A percentile compares a stretch with the other conserved stretches of the same genome.
phyloP scores from a whole-genome alignment of 2,797 vertebrate species.

The Muscicapa comitata region DNA sequence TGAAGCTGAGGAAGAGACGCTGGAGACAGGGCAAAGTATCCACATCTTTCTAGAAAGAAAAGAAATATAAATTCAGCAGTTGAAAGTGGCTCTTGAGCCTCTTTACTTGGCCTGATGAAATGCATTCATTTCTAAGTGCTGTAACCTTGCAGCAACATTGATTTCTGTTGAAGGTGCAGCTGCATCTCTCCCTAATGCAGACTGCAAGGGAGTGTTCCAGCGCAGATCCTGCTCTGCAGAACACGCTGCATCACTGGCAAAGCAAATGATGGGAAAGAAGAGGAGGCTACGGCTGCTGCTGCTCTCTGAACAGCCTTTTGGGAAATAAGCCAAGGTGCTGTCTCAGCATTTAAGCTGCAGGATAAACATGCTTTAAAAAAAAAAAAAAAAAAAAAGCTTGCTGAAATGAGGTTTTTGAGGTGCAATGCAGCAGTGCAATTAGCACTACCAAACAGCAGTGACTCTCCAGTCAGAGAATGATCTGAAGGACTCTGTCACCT shows the following conservation, averaged over 20 bases:
- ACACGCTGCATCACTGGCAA: constrained; percentile 65
- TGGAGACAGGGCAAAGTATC: constrained; percentile 91
- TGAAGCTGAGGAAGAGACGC: constrained; percentile 95
- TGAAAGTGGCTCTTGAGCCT: constrained; percentile 22
- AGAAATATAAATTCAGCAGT: constrained; percentile 65
- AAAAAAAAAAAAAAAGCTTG: not conserved
- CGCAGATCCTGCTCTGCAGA: constrained; percentile 70
- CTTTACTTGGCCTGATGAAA: constrained; percentile 26
- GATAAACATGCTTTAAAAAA: not conserved
- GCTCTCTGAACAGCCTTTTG: constrained; percentile 52
- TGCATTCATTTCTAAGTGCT: constrained; percentile 32
- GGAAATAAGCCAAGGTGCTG: constrained; percentile 72
- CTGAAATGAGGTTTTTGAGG: constrained; percentile 17
- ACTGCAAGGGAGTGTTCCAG: constrained; percentile 76
- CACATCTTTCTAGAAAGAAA: constrained; percentile 89
- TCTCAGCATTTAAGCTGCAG: constrained; percentile 70
- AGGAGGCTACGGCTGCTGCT: constrained; percentile 57
- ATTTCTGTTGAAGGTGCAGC: constrained; percentile 66
- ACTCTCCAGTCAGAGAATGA: not conserved
- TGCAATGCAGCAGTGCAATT: not conserved
- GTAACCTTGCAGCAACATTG: constrained; percentile 80
- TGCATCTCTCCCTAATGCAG: constrained; percentile 76
- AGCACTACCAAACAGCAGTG: not conserved
- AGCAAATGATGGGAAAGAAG: constrained; percentile 56
- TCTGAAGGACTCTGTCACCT: not conserved